These are phyloP conservation scores for Ischnus inquisitorius DNA, from an alignment of 2,888 invertebrate species.

Conservation along the genomic window DNA sequence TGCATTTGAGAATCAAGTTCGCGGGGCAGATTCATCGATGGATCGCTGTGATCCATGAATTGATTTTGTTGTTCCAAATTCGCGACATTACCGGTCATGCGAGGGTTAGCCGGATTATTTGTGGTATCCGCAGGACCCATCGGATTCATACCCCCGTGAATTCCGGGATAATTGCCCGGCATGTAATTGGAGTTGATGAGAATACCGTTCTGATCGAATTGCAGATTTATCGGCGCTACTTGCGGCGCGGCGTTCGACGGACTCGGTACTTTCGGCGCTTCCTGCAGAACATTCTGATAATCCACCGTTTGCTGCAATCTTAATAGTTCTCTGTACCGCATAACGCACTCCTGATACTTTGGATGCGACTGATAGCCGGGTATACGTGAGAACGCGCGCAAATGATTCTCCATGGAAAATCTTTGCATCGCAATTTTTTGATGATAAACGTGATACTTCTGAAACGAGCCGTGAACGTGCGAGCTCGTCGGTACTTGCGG, in stretches of 20 bases:
- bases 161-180: conserved; percentile 73
- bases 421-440: conserved; percentile 80
- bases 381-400: conserved; percentile 79
- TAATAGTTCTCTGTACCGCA: conserved; percentile 80
- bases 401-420: conserved; percentile 80
- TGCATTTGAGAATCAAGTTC: conserved; percentile 53
- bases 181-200: conserved; percentile 82
- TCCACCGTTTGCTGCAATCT: conserved; percentile 81
- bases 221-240: conserved; percentile 82
- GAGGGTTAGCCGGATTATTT: conserved; percentile 15
- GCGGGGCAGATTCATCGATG: conserved; percentile 64
- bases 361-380: conserved; percentile 83
- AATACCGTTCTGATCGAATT: conserved; percentile 83
- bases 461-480: conserved; percentile 76
- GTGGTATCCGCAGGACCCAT: not conserved
- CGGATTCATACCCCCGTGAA: conserved; percentile 61
- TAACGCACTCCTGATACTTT: conserved; percentile 82
- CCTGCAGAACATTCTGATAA: conserved; percentile 79
- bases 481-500: conserved; percentile 67
- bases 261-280: conserved; percentile 73
- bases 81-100: not conserved
- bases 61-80: conserved; percentile 66
- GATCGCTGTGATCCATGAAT: conserved; percentile 68
- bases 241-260: conserved; percentile 56
- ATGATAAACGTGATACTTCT: conserved; percentile 81